Evolutionary conservation across 1,140 invertebrate genomes (phyloP).

Genomic region (Lasioglossum albipes): DNA sequence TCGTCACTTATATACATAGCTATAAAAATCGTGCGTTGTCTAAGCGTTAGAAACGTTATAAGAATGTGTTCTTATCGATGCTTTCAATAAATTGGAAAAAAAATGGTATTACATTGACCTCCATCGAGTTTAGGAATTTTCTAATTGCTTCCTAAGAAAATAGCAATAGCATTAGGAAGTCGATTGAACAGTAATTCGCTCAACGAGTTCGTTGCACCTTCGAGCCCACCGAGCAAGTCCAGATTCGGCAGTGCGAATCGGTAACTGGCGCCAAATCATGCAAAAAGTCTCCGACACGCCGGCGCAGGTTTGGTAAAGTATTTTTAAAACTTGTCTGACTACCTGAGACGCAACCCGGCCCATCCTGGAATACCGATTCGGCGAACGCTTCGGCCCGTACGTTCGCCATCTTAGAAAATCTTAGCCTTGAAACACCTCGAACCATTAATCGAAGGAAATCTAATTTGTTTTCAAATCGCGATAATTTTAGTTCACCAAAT

Average conservation of each 20-base stretch:
- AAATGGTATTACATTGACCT: too few species aligned
- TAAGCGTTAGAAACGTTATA: too few species aligned
- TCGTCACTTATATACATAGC: too few species aligned
- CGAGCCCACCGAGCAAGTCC: conserved; percentile 15
- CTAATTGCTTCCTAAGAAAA: too few species aligned
- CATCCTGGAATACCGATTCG: conserved; percentile 36
- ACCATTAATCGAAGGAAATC: background rate
- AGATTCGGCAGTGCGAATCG: conserved; percentile 29
- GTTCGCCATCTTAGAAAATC: conserved; percentile 17
- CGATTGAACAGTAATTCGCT: background rate
- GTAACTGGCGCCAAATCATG: conserved; percentile 64
- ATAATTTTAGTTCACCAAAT: background rate
- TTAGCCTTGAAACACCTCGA: background rate
- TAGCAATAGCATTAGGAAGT: too few species aligned
- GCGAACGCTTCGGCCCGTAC: background rate
- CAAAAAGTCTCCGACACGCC: conserved; percentile 54
- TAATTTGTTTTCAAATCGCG: too few species aligned
- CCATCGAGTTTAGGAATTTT: too few species aligned
- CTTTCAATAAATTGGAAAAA: too few species aligned
- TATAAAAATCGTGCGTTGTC: too few species aligned
- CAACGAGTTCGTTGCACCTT: conserved; percentile 30
- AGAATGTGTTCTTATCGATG: too few species aligned
- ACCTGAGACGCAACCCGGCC: conserved; percentile 38
- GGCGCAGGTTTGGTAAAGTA: conserved; percentile 58
- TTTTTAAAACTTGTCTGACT: conserved; percentile 67